Base-by-base conservation (phyloP, 2,113 vertebrate species). In the Nettapus auritus region DNA sequence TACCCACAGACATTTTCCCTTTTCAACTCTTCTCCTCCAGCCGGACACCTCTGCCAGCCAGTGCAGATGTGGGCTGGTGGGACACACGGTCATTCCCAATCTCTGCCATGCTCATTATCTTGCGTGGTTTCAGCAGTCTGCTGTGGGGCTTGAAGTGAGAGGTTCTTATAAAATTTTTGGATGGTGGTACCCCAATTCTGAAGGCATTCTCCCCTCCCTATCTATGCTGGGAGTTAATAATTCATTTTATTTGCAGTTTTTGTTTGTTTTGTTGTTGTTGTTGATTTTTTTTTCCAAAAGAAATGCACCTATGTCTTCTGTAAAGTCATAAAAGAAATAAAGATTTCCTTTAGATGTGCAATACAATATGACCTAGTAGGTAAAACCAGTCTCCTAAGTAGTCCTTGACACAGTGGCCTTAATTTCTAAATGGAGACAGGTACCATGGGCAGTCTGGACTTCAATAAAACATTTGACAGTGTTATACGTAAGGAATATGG, bases 61-160 rank as follows among this genome's bases (percentile, higher is more conserved):
- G 33, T 63, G 28, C 38, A 17, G 48, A 52, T 56, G 56, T 83
- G 36, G 17, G 20, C 9, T 3, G 1, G 40, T 40, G 52, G 42
- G 18, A 74, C 23, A 20, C 8, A 26, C 5, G 8, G 20, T 28
- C 3, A 0, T 69, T 42, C 31, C 29, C 11, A 0, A 73, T 55
- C 38, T 26, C 15, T 82, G 31, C 33, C 40, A 59, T 69, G 25
- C 7, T 68, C 12, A 36, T 64, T 79, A 36, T 29, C 29, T 88
- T 4, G 1, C 2, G 3, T n/a, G 19, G 8, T 59, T 80, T 84
- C 44, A 53, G 50, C 62, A 55, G 29, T 53, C 23, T 34, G 3
- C 25, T 55, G 15, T 22, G 11, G 29, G 33, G 28, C 31, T 88
- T 52, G 33, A 2, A 3, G 6, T n/a, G 40, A 3, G 18, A 12